phyloP scores from a whole-genome alignment of 2,888 invertebrate genomes.

The Lamellibrachia satsuma region DNA sequence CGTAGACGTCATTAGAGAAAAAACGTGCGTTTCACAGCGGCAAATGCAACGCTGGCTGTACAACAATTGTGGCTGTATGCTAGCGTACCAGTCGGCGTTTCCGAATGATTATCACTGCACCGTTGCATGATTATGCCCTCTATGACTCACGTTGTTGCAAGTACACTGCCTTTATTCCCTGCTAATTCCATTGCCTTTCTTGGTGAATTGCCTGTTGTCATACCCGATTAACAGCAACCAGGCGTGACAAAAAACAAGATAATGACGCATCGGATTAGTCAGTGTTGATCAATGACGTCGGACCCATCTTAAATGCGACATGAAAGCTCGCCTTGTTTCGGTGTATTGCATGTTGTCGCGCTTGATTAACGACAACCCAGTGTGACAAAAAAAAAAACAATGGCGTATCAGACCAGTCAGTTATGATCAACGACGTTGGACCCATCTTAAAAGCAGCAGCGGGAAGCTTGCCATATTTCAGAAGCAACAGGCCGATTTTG shows the following conservation, averaged over 20 bases:
- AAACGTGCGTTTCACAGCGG: neutral
- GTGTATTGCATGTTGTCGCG: neutral
- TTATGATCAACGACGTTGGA: neutral
- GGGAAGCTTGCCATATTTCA: neutral
- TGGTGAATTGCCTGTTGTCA: neutral
- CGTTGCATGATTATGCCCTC: neutral
- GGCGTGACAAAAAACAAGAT: neutral
- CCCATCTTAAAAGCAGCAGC: neutral
- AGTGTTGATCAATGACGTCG: neutral
- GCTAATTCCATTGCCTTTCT: neutral
- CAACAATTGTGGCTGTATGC: neutral
- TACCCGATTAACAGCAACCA: neutral
- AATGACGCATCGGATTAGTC: neutral
- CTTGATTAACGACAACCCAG: neutral
- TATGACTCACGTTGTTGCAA: neutral
- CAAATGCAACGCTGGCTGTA: neutral
- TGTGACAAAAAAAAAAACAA: neutral
- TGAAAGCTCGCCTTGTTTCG: neutral
- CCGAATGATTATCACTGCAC: neutral
- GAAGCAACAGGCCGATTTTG: neutral
- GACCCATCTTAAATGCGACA: neutral
- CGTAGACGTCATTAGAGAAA: neutral
- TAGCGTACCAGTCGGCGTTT: neutral
- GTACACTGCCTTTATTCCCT: neutral
- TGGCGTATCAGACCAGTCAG: neutral